Base-by-base conservation (phyloP, 2,888 invertebrate genomes). In the Acrobasis consociella region DNA sequence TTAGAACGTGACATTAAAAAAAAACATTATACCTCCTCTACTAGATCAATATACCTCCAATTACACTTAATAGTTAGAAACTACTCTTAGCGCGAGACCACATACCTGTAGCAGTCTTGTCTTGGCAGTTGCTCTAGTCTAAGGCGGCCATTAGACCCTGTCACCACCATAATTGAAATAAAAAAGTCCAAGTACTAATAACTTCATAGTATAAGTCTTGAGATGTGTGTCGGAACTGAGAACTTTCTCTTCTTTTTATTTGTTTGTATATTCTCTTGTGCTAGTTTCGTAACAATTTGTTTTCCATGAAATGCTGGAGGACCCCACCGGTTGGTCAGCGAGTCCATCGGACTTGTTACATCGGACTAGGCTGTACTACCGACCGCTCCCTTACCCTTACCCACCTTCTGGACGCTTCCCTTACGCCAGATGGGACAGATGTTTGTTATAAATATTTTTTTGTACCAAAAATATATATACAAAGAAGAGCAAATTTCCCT, bases 11-110 rank as follows among this genome's bases (percentile, higher is more conserved):
- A 46, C 46, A 46, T 46, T 46, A n/a, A 11, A 13, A 46, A 13
- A 46, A n/a, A 46, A 31, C 5, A 46, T 46, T 46, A 46, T 55
- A 39, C 55, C 55, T 55, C 15, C 55, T 55, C 55, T 55, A 39
- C 55, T 39, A 15, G 16, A 39, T n/a, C 53, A 39, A 13, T 55
- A 37, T 53, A n/a, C 3, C 5, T 16, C 10, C 16, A 53, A 10
- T 55, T 55, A 55, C 39, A 55, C 55, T 1, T 53, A 53, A 55
- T 55, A 55, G 55, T 53, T 46, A 53, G 39, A 55, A 55, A 55
- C 37, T 52, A 13, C 38, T 13, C 9, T 46, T 53, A 53, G 38
- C 38, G 16, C 53, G n/a, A 15, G 53, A 39, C 55, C 39, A 39
- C 55, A 55, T 55, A 16, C 55, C 38, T 16, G 16, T 15, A 16